Conservation (phyloP, 2,797 vertebrate genomes). For the Toxotes lorentzi region DNA sequence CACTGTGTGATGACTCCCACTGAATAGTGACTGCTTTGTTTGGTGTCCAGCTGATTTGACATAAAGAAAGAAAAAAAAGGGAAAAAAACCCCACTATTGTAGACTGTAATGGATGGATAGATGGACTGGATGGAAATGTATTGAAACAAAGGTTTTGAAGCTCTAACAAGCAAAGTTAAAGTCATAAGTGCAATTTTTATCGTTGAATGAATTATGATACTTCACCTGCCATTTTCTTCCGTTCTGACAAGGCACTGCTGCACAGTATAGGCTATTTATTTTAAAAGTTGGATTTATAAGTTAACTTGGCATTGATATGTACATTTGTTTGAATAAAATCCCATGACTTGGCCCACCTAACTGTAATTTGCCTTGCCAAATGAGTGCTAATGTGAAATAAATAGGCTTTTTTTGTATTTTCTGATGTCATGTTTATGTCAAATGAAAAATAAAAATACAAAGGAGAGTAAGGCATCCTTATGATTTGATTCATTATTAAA, state of each 20-base stretch:
- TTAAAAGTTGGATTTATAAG: conserved; percentile 25
- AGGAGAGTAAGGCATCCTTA: neutral
- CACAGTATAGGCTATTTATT: conserved; percentile 44
- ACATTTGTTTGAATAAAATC: conserved; percentile 16
- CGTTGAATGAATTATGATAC: conserved; percentile 30
- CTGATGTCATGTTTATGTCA: conserved; percentile 61
- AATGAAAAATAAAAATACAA: conserved; percentile 66
- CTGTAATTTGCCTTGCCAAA: conserved; percentile 45
- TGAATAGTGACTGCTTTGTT: conserved; percentile 23
- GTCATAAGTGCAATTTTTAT: conserved; percentile 44
- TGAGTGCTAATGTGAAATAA: conserved; percentile 58
- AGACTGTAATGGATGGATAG: neutral
- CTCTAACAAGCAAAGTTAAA: neutral
- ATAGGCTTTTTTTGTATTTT: conserved; percentile 67
- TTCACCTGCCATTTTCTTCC: conserved; percentile 19
- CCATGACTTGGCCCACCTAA: conserved; percentile 13
- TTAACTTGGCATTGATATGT: conserved; percentile 31
- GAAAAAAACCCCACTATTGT: neutral
- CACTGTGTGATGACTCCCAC: conserved; percentile 10
- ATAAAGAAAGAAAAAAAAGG: neutral
- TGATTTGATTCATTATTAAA: neutral
- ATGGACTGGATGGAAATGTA: neutral
- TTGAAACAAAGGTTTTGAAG: conserved; percentile 18
- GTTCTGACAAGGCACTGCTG: conserved; percentile 53
- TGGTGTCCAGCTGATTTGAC: conserved; percentile 21